Conservation (phyloP, 2,113 vertebrate species). For the Cottus gobio region DNA sequence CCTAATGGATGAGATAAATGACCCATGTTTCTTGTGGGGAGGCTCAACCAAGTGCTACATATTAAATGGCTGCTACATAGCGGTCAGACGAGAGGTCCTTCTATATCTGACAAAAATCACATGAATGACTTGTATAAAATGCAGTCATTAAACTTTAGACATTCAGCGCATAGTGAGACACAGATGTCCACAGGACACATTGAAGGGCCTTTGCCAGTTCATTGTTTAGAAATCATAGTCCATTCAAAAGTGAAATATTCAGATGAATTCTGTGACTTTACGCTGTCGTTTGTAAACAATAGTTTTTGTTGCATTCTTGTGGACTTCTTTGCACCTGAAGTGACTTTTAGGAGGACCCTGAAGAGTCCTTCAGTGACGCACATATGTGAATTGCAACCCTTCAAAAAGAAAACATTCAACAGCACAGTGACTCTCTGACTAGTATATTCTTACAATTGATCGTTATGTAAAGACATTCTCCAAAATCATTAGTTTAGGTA, state of each 20-base stretch:
- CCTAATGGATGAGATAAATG: slow-evolving; percentile 23
- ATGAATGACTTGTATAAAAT: slow-evolving; percentile 70
- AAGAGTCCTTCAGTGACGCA: slow-evolving; percentile 38
- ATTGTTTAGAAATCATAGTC: slow-evolving; percentile 74
- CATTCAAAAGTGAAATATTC: slow-evolving; percentile 43
- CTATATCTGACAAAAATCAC: slow-evolving; percentile 59
- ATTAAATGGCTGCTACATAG: slow-evolving; percentile 74
- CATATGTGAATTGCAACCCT: slow-evolving; percentile 35
- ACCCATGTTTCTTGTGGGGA: slow-evolving; percentile 46
- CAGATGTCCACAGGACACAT: slow-evolving; percentile 87
- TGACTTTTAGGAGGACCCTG: slow-evolving; percentile 53
- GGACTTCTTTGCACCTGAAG: slow-evolving; percentile 61
- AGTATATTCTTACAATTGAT: slow-evolving; percentile 51
- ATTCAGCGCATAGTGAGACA: slow-evolving; percentile 76
- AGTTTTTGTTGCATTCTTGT: slow-evolving; percentile 61
- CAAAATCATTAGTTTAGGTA: slow-evolving; percentile 57
- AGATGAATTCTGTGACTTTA: slow-evolving; percentile 40
- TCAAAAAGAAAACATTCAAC: slow-evolving; percentile 41
- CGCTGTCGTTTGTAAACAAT: slow-evolving; percentile 69
- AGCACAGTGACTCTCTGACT: slow-evolving; percentile 72
- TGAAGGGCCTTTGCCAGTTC: slow-evolving; percentile 80
- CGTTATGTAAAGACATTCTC: slow-evolving; percentile 67
- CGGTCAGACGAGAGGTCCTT: slow-evolving; percentile 59
- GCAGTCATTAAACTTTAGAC: slow-evolving; percentile 69
- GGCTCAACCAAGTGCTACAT: slow-evolving; percentile 69